Evolutionary conservation across 1,140 invertebrate genomes (phyloP), one percentile per base, ranked within the genome.

Genomic region (Metopolophium dirhodum): DNA sequence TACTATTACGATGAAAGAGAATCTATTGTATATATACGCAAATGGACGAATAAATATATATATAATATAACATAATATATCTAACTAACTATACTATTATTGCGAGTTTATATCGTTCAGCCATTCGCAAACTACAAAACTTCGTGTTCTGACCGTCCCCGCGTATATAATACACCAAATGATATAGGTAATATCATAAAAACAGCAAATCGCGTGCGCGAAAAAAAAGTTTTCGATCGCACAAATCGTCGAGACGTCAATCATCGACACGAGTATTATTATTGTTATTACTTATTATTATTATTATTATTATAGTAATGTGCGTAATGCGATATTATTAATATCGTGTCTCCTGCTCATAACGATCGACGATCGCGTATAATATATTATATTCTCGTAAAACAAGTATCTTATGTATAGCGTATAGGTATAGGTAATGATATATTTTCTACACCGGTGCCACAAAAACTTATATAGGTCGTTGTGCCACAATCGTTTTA

Each of bases 311-410:
- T 77, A 77, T 77, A 77, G 61, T 77, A 35, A 77, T 77, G 61
- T 77, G 61, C 61, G 61, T 77, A 77, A 77, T 77, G 61, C 61
- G 61, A n/a, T 77, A 77, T 77, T 77, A 77, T 77, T 77, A 77
- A 77, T 77, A 77, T 77, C 61, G 61, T 77, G 61, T 77, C 61
- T 77, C 61, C 14, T n/a, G 61, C 61, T 77, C 61, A 7, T 77
- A 77, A 77, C 61, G 61, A 77, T 77, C 61, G 61, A 77, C 61
- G 6, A 77, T 77, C 61, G n/a, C 61, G 61, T 77, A 77, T 77
- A n/a, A n/a, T 77, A 77, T 77, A 77, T 77, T 77, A 77, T 77
- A 77, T 77, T 77, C 30, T 77, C 30, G 22, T 77, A 77, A 77
- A 77, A 77, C 61, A 77, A 77, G 61, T 77, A 77, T 77, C 61